Evolutionary conservation across 2,113 vertebrate genomes (phyloP), one percentile per base, ranked within the genome.

Genomic region (Vulpes vulpes): DNA sequence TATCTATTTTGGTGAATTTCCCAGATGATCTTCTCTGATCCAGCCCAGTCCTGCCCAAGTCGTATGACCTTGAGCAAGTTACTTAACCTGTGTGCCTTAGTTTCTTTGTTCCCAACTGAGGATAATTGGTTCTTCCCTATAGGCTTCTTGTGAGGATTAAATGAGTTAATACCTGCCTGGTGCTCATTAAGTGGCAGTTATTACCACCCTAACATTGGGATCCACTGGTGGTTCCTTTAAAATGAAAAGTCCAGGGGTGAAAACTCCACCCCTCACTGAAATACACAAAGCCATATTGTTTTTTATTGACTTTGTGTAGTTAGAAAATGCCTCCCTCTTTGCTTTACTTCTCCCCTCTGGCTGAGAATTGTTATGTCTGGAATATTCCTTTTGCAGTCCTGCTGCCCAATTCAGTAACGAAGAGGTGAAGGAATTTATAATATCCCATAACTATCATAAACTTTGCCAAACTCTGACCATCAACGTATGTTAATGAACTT

Each of bases 361-460:
- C 86, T 76, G 17, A 60, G 80, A 83, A 53, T 71, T 71, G 3
- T 60, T 51, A 2, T 80, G 59, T 81, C 27, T 59, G 59, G 51
- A 83, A 35, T 84, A 55, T 9, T 93, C 32, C 32, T 55, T 92
- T 79, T 79, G 11, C 73, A 57, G 19, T 65, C 81, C 62, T 64
- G 20, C 81, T 85, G 35, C 60, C 23, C 8, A 53, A 2, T 23
- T 89, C 49, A 30, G 67, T 89, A 22, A 64, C 51, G 57, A 17
- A 94, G 87, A 93, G n/a, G 49, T 73, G 55, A 88, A 91, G 49
- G 65, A 91, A 78, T 79, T 78, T 4, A 20, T 57, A 79, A 19
- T 55, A 53, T 87, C 43, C 49, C 19, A 38, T 67, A 85, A 51
- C 73, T 43, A 0, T 76, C n/a, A 76, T 79, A 35, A 69, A 12